These are phyloP conservation scores for Diacarnus erythraeanus DNA, from an alignment of 37 sponge, comb jelly and placozoan genomes.

Conservation along the genomic window DNA sequence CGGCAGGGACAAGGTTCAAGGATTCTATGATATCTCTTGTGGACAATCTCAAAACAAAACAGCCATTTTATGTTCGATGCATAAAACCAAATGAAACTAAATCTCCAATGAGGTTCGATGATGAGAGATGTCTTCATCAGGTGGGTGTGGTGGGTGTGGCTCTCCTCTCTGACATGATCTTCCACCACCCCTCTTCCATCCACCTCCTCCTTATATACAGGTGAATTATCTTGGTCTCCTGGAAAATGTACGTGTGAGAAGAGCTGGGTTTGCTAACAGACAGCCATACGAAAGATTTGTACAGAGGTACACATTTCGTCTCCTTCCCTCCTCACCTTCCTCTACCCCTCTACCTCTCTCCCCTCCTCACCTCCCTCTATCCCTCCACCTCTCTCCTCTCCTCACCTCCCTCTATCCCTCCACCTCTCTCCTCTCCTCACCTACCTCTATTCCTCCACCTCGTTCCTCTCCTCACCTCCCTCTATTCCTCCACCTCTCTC, in stretches of 20 bases:
- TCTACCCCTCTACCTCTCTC: not conserved
- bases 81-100: conserved; percentile 82
- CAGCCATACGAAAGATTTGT: conserved; percentile 74
- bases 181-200: not conserved
- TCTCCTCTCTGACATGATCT: not conserved
- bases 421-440: not conserved
- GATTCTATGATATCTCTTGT: conserved; percentile 82
- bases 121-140: conserved; percentile 69
- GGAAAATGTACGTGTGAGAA: conserved; percentile 85
- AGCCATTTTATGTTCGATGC: conserved; percentile 84
- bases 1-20: conserved; percentile 76
- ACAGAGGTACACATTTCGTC: conserved; percentile 38
- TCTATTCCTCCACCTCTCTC: not conserved
- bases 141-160: conserved; percentile 8
- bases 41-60: conserved; percentile 63
- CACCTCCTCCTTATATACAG: conserved; percentile 25
- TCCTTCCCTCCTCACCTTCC: not conserved
- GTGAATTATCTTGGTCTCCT: conserved; percentile 75
- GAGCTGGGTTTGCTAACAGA: conserved; percentile 82
- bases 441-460: not conserved
- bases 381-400: not conserved
- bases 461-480: not conserved
- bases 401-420: not conserved
- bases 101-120: conserved; percentile 52
- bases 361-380: no score